phyloP scores from a whole-genome alignment of 2,888 invertebrate genomes.

The Meteorus cinctellus region DNA sequence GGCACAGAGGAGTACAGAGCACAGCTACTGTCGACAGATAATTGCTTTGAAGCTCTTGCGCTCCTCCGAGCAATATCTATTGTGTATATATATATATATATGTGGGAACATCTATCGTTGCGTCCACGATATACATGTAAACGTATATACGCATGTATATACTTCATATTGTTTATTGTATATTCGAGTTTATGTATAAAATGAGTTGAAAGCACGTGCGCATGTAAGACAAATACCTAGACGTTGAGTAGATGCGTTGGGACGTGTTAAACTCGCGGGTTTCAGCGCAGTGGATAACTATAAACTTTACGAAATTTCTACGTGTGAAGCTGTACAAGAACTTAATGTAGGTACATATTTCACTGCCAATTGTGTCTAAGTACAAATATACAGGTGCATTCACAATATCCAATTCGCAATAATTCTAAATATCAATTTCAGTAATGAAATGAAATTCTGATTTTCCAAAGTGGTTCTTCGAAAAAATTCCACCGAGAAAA shows the following conservation, averaged over 20 bases:
- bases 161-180: background rate
- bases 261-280: background rate
- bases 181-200: background rate
- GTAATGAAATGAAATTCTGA: too few relatives aligned
- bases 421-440: too few relatives aligned
- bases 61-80: constrained; percentile 10
- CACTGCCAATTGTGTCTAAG: background rate
- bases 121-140: too few relatives aligned
- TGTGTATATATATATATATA: constrained; percentile 1
- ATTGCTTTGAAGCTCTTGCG: constrained; percentile 41
- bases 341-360: background rate
- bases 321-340: background rate
- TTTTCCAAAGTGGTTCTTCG: too few relatives aligned
- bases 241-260: background rate
- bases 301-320: background rate
- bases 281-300: background rate
- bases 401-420: background rate
- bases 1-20: background rate
- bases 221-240: background rate
- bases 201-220: background rate
- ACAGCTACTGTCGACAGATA: constrained; percentile 25
- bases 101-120: too few relatives aligned
- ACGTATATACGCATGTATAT: background rate
- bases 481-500: too few relatives aligned
- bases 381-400: background rate